These are phyloP conservation scores for Drosophila nr. perissopoda DNA, from an alignment of 2,888 invertebrate species.

Conservation along the genomic window DNA sequence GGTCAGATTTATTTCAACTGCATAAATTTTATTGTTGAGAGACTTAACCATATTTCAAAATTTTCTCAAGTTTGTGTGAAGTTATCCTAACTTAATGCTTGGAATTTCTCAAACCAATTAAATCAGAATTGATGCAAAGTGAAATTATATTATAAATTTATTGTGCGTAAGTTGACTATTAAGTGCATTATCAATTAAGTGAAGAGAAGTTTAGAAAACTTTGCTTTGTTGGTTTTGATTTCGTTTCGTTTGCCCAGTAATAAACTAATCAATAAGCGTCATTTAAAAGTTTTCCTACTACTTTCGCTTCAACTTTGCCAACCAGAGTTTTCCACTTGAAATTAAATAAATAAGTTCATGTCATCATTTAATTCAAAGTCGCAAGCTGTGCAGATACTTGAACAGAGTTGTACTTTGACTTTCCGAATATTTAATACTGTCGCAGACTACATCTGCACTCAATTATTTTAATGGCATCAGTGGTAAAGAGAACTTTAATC, in stretches of 20 bases:
- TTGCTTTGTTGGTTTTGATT: constrained; percentile 23
- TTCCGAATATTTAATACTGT: constrained; percentile 1
- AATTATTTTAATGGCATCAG: constrained; percentile 1
- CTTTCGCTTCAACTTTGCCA: constrained; percentile 22
- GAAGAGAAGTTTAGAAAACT: constrained; percentile 22
- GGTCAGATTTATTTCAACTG: constrained; percentile 11
- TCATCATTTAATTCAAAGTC: constrained; percentile 21
- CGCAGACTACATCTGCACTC: not conserved
- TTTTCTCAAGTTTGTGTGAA: not conserved
- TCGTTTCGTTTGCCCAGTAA: constrained; percentile 21
- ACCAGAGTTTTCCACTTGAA: constrained; percentile 34
- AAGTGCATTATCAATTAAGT: constrained; percentile 20
- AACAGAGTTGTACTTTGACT: not conserved
- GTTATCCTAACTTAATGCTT: not conserved
- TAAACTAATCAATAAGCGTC: constrained; percentile 65
- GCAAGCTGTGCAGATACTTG: not conserved
- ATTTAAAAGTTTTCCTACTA: constrained; percentile 53
- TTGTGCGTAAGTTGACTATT: constrained; percentile 11
- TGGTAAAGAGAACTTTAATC: not conserved
- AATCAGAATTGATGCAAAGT: constrained; percentile 9
- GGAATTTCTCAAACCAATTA: constrained; percentile 4
- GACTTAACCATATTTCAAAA: not conserved
- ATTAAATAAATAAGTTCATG: constrained; percentile 46
- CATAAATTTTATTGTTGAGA: not conserved
- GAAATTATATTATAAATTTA: constrained; percentile 14